These are phyloP conservation scores for Ifrita kowaldi DNA, from an alignment of 2,113 vertebrate genomes.

Conservation along the genomic window DNA sequence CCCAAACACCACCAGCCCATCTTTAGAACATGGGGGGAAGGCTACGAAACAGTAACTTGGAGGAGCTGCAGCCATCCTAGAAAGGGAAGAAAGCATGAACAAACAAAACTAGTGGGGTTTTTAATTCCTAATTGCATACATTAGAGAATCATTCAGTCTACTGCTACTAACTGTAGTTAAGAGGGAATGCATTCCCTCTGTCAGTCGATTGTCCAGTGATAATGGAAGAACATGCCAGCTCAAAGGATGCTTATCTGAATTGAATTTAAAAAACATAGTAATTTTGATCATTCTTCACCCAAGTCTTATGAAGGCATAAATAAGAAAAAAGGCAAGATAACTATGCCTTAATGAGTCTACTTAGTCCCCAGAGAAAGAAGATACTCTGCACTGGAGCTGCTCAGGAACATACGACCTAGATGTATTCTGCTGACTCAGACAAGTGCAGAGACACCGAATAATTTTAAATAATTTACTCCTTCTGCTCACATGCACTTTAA, in stretches of 20 bases:
- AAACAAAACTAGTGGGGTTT: neutral
- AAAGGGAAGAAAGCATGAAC: neutral
- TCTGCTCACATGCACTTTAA: neutral
- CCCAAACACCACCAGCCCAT: constrained; percentile 76
- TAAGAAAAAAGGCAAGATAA: neutral
- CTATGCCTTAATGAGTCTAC: neutral
- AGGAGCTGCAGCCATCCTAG: constrained; percentile 76
- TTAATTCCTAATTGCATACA: neutral
- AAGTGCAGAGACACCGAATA: constrained; percentile 6
- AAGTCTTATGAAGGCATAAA: neutral
- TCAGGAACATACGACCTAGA: neutral
- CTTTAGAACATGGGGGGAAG: constrained; percentile 74
- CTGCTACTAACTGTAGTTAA: neutral
- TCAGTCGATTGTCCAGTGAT: neutral
- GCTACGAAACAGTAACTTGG: constrained; percentile 81
- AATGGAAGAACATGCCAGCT: neutral
- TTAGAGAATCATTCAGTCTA: neutral
- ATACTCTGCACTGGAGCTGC: neutral
- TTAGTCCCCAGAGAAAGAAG: neutral
- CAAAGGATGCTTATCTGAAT: neutral
- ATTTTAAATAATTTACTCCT: constrained; percentile 25
- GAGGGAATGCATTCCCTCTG: neutral
- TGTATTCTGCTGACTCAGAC: constrained; percentile 43
- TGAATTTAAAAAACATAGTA: neutral
- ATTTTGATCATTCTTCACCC: neutral